These are phyloP conservation scores for Tamias sibiricus DNA, from an alignment of 2,113 vertebrate species.

Conservation along the genomic window DNA sequence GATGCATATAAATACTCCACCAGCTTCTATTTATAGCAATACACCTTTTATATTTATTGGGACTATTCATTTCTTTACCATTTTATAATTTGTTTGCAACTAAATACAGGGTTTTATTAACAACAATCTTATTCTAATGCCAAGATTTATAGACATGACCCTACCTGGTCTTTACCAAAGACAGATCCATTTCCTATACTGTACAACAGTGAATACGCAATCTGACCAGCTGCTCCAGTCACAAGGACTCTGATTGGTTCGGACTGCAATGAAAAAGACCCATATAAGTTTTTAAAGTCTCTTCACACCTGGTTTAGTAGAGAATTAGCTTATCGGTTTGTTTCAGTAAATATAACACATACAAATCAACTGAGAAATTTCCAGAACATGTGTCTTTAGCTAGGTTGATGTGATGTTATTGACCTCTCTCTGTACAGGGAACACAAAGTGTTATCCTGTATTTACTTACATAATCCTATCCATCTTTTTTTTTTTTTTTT, in stretches of 20 bases:
- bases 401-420: neutral
- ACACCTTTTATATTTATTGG: neutral
- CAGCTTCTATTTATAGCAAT: neutral
- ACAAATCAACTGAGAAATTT: conserved; percentile 29
- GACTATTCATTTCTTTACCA: neutral
- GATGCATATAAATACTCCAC: neutral
- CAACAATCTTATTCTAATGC: conserved; percentile 14
- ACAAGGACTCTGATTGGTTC: conserved; percentile 95
- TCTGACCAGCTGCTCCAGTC: conserved; percentile 97
- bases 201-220: conserved; percentile 97
- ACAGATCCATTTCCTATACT: conserved; percentile 98
- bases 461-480: conserved; percentile 35
- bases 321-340: neutral
- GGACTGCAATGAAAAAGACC: conserved; percentile 87
- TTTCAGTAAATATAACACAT: neutral
- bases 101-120: conserved; percentile 28
- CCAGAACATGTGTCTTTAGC: neutral
- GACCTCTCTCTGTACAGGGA: neutral
- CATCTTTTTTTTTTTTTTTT: neutral
- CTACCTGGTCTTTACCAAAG: conserved; percentile 98
- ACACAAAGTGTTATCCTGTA: neutral
- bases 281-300: conserved; percentile 1
- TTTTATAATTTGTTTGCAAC: conserved; percentile 49
- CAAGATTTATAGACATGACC: neutral
- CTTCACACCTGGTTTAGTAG: neutral